phyloP scores from a whole-genome alignment of 2,888 invertebrate species.

The Halictus ligatus region DNA sequence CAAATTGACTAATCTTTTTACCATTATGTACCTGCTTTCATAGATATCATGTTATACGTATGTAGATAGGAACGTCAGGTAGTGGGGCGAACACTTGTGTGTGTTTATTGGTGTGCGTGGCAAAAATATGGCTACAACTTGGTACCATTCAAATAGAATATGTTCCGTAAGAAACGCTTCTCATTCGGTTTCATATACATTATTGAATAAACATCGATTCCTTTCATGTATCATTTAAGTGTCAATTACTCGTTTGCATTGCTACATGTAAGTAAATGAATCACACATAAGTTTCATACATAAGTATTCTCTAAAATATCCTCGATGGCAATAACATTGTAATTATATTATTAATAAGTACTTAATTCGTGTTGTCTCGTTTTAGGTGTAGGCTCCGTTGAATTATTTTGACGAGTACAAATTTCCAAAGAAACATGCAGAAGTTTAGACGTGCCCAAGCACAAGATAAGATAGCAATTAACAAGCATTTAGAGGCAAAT shows the following conservation, averaged over 20 bases:
- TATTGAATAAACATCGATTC: neutral
- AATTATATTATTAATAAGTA: neutral
- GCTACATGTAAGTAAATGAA: slow-evolving; percentile 14
- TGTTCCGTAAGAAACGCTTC: neutral
- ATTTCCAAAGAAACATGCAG: slow-evolving; percentile 73
- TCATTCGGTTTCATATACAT: neutral
- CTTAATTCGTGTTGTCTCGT: neutral
- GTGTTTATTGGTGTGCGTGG: slow-evolving; percentile 2
- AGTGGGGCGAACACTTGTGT: slow-evolving; percentile 8
- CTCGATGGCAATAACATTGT: neutral
- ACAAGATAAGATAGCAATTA: slow-evolving; percentile 79
- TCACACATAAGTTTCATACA: neutral
- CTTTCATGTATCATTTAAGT: neutral
- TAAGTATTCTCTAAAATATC: slow-evolving; percentile 4
- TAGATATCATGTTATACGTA: neutral
- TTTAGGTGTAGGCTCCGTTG: neutral
- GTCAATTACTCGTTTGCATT: neutral
- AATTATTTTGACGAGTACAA: neutral
- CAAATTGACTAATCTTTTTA: neutral
- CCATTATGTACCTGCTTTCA: neutral
- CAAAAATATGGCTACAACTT: slow-evolving; percentile 25
- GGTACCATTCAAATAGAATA: slow-evolving; percentile 20
- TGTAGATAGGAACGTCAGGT: neutral
- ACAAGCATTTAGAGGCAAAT: slow-evolving; percentile 77
- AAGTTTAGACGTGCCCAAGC: slow-evolving; percentile 80